phyloP scores from a whole-genome alignment of 2,797 vertebrate species.

The Chelon labrosus region DNA sequence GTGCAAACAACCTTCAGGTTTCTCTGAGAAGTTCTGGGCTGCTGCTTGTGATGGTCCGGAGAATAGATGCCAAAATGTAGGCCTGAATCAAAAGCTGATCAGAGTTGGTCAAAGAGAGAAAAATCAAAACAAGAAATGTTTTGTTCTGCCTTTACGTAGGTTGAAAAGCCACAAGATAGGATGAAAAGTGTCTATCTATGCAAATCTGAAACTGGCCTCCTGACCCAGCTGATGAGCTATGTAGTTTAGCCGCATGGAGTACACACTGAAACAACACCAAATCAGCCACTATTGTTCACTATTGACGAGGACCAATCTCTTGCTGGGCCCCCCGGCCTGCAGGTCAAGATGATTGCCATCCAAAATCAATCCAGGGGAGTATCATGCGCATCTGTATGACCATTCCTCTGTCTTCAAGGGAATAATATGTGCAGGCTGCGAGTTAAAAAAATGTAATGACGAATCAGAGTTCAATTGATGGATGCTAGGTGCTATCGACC shows the following conservation, averaged over 20 bases:
- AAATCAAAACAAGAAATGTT: background rate
- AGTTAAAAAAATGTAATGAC: constrained; percentile 75
- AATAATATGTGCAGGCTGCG: constrained; percentile 53
- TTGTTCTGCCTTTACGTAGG: constrained; percentile 14
- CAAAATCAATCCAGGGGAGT: constrained; percentile 76
- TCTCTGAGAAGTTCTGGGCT: constrained; percentile 41
- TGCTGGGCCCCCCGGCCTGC: constrained; percentile 38
- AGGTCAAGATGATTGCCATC: constrained; percentile 77
- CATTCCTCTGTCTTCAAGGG: constrained; percentile 62
- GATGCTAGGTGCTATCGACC: constrained; percentile 71
- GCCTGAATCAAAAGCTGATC: constrained; percentile 20
- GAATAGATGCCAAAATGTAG: constrained; percentile 28
- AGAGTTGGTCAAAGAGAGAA: background rate
- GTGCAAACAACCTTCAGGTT: constrained; percentile 59
- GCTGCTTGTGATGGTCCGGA: constrained; percentile 1
- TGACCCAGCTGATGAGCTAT: constrained; percentile 75
- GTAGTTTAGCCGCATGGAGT: constrained; percentile 51
- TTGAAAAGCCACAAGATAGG: constrained; percentile 53
- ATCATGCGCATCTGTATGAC: constrained; percentile 56
- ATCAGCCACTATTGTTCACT: constrained; percentile 77
- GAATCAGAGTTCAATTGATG: constrained; percentile 71
- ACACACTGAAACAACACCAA: constrained; percentile 67
- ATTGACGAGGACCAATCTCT: constrained; percentile 65
- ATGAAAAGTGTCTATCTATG: constrained; percentile 68
- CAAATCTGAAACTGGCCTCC: constrained; percentile 69